Conservation (phyloP, 2,797 vertebrate genomes). For the Spatula clypeata region DNA sequence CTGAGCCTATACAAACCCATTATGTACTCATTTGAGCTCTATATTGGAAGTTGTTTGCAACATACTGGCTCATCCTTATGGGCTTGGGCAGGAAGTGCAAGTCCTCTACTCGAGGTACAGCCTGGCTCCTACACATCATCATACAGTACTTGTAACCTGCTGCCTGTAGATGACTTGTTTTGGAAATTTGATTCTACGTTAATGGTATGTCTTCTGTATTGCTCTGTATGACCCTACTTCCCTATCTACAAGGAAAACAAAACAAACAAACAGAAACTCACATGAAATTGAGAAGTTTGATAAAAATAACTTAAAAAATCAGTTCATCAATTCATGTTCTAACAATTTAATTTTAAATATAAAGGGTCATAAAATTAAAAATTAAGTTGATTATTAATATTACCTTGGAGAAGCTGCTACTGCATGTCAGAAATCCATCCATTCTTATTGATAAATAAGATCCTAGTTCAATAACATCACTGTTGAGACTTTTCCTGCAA, state of each 20-base stretch:
- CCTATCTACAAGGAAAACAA: neutral
- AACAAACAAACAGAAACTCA: neutral
- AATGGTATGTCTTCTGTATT: neutral
- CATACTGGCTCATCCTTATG: neutral
- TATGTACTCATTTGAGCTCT: neutral
- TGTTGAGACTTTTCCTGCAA: neutral
- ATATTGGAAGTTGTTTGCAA: neutral
- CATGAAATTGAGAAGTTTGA: neutral
- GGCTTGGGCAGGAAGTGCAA: neutral
- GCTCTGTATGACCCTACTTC: neutral
- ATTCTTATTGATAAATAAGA: neutral
- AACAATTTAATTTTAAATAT: neutral
- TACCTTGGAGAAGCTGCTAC: neutral
- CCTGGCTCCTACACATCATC: neutral
- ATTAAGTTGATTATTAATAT: neutral
- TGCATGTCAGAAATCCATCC: neutral
- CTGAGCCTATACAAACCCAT: neutral
- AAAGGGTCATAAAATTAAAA: neutral
- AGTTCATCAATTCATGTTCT: neutral
- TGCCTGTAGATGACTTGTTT: neutral
- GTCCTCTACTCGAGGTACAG: neutral
- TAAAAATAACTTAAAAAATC: neutral
- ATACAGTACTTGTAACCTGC: neutral
- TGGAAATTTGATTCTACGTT: neutral
- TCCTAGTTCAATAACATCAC: rapidly evolving